A percentile compares a stretch with the other conserved stretches of the same genome.
Conservation (phyloP, 2,797 vertebrate species). For the Champsocephalus gunnari region DNA sequence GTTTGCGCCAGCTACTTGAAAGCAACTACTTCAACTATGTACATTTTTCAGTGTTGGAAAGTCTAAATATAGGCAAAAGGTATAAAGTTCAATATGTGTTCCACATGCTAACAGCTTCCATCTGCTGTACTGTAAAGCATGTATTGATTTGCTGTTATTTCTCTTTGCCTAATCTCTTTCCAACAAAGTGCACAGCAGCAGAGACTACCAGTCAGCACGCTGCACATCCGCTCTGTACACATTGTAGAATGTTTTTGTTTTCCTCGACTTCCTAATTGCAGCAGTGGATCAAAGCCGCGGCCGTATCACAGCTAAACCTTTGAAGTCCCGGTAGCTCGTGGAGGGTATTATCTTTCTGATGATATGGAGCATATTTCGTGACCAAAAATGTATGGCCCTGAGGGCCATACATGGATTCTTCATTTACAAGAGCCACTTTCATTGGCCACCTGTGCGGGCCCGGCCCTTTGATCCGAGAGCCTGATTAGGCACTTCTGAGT, state of each 20-base stretch:
- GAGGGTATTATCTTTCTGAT: conserved; percentile 82
- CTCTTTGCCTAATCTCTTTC: conserved; percentile 63
- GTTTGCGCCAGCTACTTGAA: conserved; percentile 45
- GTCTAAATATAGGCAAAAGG: conserved; percentile 62
- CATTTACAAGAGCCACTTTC: conserved; percentile 82
- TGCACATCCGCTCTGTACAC: conserved; percentile 68
- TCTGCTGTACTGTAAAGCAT: conserved; percentile 65
- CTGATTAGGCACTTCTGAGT: conserved; percentile 80
- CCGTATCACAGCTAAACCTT: conserved; percentile 77
- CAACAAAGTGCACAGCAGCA: conserved; percentile 68
- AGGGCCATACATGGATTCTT: conserved; percentile 83
- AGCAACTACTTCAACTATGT: conserved; percentile 35
- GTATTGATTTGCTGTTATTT: conserved; percentile 65
- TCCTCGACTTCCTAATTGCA: conserved; percentile 79
- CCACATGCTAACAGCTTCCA: conserved; percentile 69
- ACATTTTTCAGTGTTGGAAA: conserved; percentile 38
- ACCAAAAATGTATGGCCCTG: conserved; percentile 69
- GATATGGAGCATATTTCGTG: conserved; percentile 82
- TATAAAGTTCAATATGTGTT: conserved; percentile 66
- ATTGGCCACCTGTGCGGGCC: conserved; percentile 76
- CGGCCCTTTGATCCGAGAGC: conserved; percentile 81
- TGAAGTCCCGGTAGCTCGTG: conserved; percentile 76
- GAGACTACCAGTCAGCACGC: conserved; percentile 67
- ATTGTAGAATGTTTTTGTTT: conserved; percentile 83
- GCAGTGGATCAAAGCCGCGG: conserved; percentile 79